These are phyloP conservation scores for Melieria crassipennis DNA, from an alignment of 2,888 invertebrate genomes.

Conservation along the genomic window DNA sequence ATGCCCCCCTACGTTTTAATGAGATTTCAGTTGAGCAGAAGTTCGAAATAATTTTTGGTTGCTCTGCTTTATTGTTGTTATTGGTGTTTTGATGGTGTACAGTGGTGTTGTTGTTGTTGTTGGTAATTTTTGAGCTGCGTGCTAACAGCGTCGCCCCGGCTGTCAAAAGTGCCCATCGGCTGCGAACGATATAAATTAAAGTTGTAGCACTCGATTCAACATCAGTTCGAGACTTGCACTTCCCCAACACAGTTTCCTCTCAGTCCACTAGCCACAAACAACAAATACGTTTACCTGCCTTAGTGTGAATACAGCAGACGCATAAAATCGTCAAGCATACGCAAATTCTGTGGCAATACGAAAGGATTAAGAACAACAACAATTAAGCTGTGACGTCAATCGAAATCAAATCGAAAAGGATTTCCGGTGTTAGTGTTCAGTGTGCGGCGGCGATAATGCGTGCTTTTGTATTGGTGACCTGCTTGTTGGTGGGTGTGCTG, in stretches of 20 bases:
- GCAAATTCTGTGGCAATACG: no score
- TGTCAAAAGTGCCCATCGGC: constrained; percentile 22
- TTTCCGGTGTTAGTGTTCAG: background rate
- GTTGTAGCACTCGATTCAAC: constrained; percentile 41
- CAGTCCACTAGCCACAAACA: background rate
- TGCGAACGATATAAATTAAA: constrained; percentile 56
- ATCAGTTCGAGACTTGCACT: constrained; percentile 55
- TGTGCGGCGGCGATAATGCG: constrained; percentile 51
- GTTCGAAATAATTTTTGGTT: constrained; percentile 5
- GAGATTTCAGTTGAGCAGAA: constrained; percentile 24
- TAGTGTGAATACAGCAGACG: no score
- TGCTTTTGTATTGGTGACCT: constrained; percentile 58
- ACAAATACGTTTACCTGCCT: no score
- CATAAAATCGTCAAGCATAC: no score
- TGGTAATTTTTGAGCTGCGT: constrained; percentile 8
- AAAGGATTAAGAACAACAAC: no score
- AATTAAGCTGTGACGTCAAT: no score
- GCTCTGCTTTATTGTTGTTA: background rate
- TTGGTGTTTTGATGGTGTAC: background rate
- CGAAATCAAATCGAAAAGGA: background rate
- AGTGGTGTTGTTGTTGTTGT: constrained; percentile 15
- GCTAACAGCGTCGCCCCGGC: constrained; percentile 15
- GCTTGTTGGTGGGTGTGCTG: constrained; percentile 54
- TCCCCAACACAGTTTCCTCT: constrained; percentile 28
- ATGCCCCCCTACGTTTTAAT: constrained; percentile 45